A percentile compares a stretch with the other conserved stretches of the same genome.
Conservation (phyloP, 2,888 invertebrate genomes). For the Psococerastis gibbosa region DNA sequence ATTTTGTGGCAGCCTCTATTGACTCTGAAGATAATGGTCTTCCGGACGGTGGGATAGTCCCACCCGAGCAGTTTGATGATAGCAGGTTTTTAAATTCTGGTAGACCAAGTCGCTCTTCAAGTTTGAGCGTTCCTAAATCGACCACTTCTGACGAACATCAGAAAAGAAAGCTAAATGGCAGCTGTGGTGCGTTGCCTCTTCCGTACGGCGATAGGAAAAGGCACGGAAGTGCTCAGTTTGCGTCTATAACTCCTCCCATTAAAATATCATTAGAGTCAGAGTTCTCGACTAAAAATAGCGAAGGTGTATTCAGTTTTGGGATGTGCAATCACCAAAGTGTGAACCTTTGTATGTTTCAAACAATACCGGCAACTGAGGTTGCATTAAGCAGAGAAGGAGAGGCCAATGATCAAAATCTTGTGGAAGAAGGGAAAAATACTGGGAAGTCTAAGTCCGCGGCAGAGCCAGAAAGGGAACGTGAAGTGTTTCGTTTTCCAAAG, state of each 20-base stretch:
- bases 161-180: constrained; percentile 3
- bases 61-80: constrained; percentile 5
- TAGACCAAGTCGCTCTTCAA: constrained; percentile 31
- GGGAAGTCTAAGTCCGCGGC: constrained; percentile 30
- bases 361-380: background rate
- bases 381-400: background rate
- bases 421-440: background rate
- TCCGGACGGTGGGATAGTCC: background rate
- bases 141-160: constrained; percentile 13
- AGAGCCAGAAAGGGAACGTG: constrained; percentile 32
- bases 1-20: constrained; percentile 18
- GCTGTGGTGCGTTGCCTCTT: background rate
- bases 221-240: background rate
- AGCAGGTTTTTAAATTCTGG: constrained; percentile 18
- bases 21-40: background rate
- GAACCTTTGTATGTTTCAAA: background rate
- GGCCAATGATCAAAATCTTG: background rate
- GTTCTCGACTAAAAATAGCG: constrained; percentile 2
- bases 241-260: background rate
- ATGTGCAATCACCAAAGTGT: background rate
- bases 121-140: constrained; percentile 29
- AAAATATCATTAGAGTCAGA: background rate
- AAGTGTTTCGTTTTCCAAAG: constrained; percentile 34
- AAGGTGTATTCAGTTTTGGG: constrained; percentile 8
- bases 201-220: constrained; percentile 4